Evolutionary conservation across 2,113 vertebrate genomes (phyloP).

Genomic region (Lycocorax pyrrhopterus): DNA sequence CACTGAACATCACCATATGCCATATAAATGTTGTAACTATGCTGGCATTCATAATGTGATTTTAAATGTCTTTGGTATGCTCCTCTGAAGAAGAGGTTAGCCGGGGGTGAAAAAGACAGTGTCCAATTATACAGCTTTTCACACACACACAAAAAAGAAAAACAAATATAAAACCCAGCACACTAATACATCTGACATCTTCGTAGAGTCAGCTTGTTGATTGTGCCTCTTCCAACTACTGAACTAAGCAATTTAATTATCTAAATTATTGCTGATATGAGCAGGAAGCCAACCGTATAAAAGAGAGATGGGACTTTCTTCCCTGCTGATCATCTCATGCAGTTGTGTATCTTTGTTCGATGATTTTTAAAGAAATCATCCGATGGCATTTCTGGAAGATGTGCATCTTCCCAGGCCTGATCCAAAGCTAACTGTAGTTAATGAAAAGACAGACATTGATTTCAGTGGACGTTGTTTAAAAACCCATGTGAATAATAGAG

Average conservation of each 20-base stretch:
- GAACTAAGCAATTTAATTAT: constrained; percentile 63
- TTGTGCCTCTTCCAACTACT: constrained; percentile 1
- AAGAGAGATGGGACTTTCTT: constrained; percentile 4
- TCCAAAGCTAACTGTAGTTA: neutral
- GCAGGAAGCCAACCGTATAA: constrained; percentile 32
- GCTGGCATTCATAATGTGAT: constrained; percentile 33
- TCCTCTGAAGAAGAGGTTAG: constrained; percentile 24
- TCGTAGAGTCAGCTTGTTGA: constrained; percentile 33
- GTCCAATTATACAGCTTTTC: constrained; percentile 38
- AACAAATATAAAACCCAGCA: neutral
- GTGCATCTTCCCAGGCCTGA: neutral
- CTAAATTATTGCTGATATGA: constrained; percentile 56
- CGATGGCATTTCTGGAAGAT: neutral
- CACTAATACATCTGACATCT: constrained; percentile 26
- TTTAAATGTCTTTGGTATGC: constrained; percentile 23
- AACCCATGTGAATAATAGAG: neutral
- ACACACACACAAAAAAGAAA: neutral
- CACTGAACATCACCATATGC: neutral
- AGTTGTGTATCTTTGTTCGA: neutral
- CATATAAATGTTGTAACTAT: constrained; percentile 17
- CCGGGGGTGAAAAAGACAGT: constrained; percentile 4
- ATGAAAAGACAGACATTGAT: constrained; percentile 17
- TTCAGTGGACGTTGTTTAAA: constrained; percentile 5
- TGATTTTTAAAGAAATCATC: constrained; percentile 18
- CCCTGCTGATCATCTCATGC: neutral